Evolutionary conservation across 2,113 vertebrate species (phyloP), one percentile per base, ranked within the genome.

Genomic region (Donacobius atricapilla): DNA sequence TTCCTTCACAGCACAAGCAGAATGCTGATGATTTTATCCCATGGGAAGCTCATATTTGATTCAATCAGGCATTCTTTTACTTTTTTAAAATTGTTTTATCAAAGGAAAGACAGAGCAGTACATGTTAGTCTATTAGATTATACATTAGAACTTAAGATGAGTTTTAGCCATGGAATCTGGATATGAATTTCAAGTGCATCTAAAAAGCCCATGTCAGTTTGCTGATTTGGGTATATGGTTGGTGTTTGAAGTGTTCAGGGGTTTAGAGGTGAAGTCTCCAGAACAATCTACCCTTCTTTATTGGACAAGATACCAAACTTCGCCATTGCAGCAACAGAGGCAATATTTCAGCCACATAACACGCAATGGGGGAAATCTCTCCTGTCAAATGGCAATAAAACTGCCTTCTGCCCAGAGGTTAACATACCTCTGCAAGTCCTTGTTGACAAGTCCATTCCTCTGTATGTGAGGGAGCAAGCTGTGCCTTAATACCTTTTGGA

Each of bases 11-110:
- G 89, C 15, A 30, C 93, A 53, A 78, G 87, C 87, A 89, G 96
- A 97, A 97, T 93, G 94, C 87, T 90, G 42, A 85, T 97, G 92
- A 94, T 96, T 95, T 97, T 95, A 66, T 93, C 69, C 77, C 31
- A 22, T 73, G 86, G 96, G 90, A 96, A 97, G 83, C 95, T 97
- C 48, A 69, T 89, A 87, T 70, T 83, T 94, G 85, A 93, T 97
- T 97, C 92, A 96, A 80, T 96, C 91, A 95, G 81, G 63, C 44
- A 72, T 93, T 96, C 89, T 83, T 89, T 83, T 92, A 94, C 68
- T 82, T 86, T 76, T n/a, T 58, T 35, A 23, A 94, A 96, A 64
- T 80, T 76, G 65, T 89, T 77, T 57, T 89, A 89, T 84, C 73
- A 94, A 96, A 89, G 68, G 73, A 86, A 94, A 94, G 91, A 91